Percentiles rank a stretch among this genome's conserved stretches.
phyloP scores from a whole-genome alignment of 1,140 invertebrate genomes.

The Camponotus pennsylvanicus region DNA sequence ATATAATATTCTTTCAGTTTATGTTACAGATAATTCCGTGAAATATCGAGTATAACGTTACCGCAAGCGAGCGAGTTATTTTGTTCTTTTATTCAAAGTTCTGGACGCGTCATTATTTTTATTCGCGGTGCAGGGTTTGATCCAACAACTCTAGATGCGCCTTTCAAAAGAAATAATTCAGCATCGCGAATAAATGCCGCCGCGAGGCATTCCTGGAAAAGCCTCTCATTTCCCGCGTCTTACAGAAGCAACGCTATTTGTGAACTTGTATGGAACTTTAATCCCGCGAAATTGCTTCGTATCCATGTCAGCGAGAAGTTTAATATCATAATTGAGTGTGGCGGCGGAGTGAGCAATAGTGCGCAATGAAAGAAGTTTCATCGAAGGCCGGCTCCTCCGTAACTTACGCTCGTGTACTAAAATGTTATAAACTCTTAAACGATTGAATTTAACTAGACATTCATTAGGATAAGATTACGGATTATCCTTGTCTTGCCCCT shows the following conservation, averaged over 20 bases:
- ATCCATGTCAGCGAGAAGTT: conserved; percentile 52
- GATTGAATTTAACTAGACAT: conserved; percentile 54
- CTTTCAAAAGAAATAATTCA: conserved; percentile 51
- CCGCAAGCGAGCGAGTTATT: background rate
- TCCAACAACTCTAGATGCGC: background rate
- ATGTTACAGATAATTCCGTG: conserved; percentile 46
- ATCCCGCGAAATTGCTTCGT: conserved; percentile 53
- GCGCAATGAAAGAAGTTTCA: conserved; percentile 45
- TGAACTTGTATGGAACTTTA: conserved; percentile 70
- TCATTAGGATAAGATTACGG: conserved; percentile 59
- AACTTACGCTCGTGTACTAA: conserved; percentile 4
- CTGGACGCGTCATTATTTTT: conserved; percentile 38
- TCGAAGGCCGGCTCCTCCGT: conserved; percentile 2
- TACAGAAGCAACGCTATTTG: conserved; percentile 40
- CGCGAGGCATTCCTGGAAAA: conserved; percentile 14
- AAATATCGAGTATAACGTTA: conserved; percentile 7
- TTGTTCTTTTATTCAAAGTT: conserved; percentile 26
- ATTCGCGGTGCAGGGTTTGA: conserved; percentile 3
- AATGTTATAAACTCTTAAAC: conserved; percentile 27
- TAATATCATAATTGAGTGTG: conserved; percentile 59
- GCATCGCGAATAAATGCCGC: conserved; percentile 11
- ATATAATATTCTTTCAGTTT: conserved; percentile 32
- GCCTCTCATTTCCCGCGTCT: conserved; percentile 42
- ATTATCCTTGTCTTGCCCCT: conserved; percentile 16
- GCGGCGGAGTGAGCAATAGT: conserved; percentile 35